A percentile compares a stretch with the other conserved stretches of the same genome.
phyloP scores from a whole-genome alignment of 2,888 invertebrate species.

The Leucoptera coffeella region DNA sequence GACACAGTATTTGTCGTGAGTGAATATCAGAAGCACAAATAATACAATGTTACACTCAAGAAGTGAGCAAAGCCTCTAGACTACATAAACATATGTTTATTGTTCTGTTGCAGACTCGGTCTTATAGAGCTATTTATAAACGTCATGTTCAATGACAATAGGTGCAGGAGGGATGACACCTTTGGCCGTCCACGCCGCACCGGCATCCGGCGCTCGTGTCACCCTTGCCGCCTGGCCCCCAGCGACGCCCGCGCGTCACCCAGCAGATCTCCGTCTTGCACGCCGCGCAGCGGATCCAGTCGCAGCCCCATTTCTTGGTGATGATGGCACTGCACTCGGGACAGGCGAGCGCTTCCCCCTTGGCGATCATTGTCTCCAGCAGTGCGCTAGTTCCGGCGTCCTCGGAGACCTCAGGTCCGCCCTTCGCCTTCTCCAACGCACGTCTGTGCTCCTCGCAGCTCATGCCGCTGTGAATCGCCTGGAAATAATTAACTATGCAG shows the following conservation, averaged over 20 bases:
- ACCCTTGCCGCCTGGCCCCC: conserved; percentile 68
- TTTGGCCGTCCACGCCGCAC: conserved; percentile 73
- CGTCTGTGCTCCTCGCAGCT: conserved; percentile 80
- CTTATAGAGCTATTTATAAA: conserved; percentile 40
- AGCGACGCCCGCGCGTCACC: conserved; percentile 75
- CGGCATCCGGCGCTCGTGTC: conserved; percentile 80
- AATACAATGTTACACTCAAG: too few relatives aligned
- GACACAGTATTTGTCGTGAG: too few relatives aligned
- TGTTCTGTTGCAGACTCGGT: too few relatives aligned
- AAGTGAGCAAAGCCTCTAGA: too few relatives aligned
- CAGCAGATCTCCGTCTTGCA: conserved; percentile 93
- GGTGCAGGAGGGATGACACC: conserved; percentile 80
- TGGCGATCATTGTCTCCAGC: conserved; percentile 73
- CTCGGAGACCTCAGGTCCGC: conserved; percentile 50
- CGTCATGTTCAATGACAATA: conserved; percentile 67
- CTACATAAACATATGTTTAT: too few relatives aligned
- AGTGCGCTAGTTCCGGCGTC: conserved; percentile 69
- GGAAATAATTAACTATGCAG: too few relatives aligned
- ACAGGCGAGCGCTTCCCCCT: conserved; percentile 82
- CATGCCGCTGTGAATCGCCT: conserved; percentile 73
- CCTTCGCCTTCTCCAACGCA: conserved; percentile 59
- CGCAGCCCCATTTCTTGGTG: conserved; percentile 91
- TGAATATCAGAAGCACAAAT: too few relatives aligned
- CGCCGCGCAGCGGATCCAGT: conserved; percentile 86
- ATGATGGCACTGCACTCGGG: conserved; percentile 74